A percentile compares a stretch with the other conserved stretches of the same genome.
These are phyloP conservation scores for Drosophila helvetica DNA, from an alignment of 2,888 invertebrate genomes.

Conservation along the genomic window DNA sequence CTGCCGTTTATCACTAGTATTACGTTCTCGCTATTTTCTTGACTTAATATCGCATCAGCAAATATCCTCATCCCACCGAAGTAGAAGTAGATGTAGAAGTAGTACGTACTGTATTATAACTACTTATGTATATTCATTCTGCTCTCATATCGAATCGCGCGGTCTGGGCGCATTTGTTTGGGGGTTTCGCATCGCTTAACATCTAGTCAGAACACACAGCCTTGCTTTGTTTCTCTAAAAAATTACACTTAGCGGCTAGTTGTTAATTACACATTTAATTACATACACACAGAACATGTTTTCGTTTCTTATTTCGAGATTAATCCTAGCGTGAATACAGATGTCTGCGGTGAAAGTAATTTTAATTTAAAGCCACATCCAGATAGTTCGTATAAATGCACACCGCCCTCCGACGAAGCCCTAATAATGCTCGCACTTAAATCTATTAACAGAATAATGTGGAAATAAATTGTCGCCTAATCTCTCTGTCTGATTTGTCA, in stretches of 20 bases:
- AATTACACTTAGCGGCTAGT: constrained; percentile 77
- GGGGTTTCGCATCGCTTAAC: constrained; percentile 44
- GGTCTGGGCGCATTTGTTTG: constrained; percentile 21
- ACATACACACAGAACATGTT: constrained; percentile 47
- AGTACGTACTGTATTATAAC: not conserved
- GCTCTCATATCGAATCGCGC: constrained; percentile 49
- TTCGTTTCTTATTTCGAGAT: constrained; percentile 10
- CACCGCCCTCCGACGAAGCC: constrained; percentile 30
- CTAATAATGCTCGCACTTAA: constrained; percentile 1
- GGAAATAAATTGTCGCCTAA: constrained; percentile 20
- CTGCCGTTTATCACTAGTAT: constrained; percentile 75
- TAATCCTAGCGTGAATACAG: constrained; percentile 34
- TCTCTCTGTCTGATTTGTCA: constrained; percentile 68
- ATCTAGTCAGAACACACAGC: constrained; percentile 82
- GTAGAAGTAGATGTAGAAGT: too few species aligned
- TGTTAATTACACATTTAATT: constrained; percentile 59
- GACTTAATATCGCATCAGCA: constrained; percentile 58
- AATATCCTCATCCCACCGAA: constrained; percentile 43
- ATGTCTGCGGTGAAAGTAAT: constrained; percentile 13
- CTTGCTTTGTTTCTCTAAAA: constrained; percentile 82
- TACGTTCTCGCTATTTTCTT: constrained; percentile 72
- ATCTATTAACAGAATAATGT: not conserved
- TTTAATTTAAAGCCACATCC: constrained; percentile 75
- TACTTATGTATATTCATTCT: constrained; percentile 23
- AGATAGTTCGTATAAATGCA: constrained; percentile 69